Evolutionary conservation across 1,140 invertebrate species (phyloP), one percentile per base, ranked within the genome.

Genomic region (Drosophila parabipectinata): DNA sequence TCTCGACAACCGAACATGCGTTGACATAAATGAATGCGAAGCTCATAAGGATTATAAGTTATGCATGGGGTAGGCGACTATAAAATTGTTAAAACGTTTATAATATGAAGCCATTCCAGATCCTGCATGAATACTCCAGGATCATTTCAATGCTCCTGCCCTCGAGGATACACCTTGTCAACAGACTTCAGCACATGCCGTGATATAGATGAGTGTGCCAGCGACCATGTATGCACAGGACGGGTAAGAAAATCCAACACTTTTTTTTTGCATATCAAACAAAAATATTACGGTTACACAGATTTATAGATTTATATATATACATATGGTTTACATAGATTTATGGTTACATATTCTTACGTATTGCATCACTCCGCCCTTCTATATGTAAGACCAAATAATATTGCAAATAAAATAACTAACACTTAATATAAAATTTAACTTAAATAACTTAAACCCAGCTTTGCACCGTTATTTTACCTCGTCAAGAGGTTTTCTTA

Each of bases 131-230:
- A 99, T 90, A 95, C 95, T 1, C 95, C 95, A 0, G 98, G 98
- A 4, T 97, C 96, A 41, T 99, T 97, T 91, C 93, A 93, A 45
- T 99, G 98, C 92, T 92, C 93, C 9, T 99, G 98, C 92, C 98
- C 98, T 0, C 91, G 94, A 3, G 98, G 98, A 0, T 99, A 98
- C 91, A 94, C 93, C 18, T 92, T 98, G 3, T 94, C 94, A 0
- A 81, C 92, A 5, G 96, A 97, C 83, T 93, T 93, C 15, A 93
- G 95, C 48, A 95, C 95, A 18, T 98, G 97, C 78, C 94, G 95
- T 95, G 98, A 99, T 93, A 96, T 98, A 69, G 95, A 99, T 90
- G 98, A 99, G 92, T 99, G 98, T 83, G 92, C 93, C n/a, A 91
- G 91, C 1, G 93, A 93, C 48, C 77, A 88, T 50, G 93, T 94